Percentiles rank a stretch among this genome's conserved stretches.
These are phyloP conservation scores for Halocynthia roretzi DNA, from an alignment of 23 tunicate species.

Conservation along the genomic window DNA sequence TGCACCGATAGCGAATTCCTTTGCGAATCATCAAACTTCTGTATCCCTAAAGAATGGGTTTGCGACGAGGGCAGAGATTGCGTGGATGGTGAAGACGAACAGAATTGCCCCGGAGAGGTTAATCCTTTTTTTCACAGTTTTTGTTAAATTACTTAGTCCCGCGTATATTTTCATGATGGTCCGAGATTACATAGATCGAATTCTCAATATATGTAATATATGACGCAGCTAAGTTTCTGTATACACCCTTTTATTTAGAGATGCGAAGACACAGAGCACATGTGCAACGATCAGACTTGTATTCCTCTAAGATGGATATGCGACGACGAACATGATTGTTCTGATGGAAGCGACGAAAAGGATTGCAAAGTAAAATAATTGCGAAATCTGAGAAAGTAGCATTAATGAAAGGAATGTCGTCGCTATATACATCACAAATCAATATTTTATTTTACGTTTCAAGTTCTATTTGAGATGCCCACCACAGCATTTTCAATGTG, in stretches of 20 bases:
- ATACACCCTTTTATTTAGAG: background rate
- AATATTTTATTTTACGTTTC: background rate
- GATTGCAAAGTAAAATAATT: background rate
- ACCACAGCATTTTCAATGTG: background rate
- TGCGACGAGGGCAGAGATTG: background rate
- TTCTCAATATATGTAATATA: background rate
- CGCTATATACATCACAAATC: background rate
- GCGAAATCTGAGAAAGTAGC: constrained; percentile 25
- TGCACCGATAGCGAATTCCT: no score
- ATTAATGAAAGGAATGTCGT: background rate
- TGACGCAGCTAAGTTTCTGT: background rate
- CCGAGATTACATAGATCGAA: background rate
- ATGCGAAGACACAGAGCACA: background rate
- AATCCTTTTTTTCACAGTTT: no score
- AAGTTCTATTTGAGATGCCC: background rate
- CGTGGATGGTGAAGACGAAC: background rate
- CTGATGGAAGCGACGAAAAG: constrained; percentile 8
- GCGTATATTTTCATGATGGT: no score
- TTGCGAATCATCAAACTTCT: background rate
- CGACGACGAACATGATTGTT: constrained; percentile 1
- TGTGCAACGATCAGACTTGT: background rate
- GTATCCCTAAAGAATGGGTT: background rate
- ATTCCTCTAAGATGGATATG: background rate
- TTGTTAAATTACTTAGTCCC: no score
- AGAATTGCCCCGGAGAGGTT: background rate